phyloP scores from a whole-genome alignment of 2,888 invertebrate species.

The Trimorus sp. region DNA sequence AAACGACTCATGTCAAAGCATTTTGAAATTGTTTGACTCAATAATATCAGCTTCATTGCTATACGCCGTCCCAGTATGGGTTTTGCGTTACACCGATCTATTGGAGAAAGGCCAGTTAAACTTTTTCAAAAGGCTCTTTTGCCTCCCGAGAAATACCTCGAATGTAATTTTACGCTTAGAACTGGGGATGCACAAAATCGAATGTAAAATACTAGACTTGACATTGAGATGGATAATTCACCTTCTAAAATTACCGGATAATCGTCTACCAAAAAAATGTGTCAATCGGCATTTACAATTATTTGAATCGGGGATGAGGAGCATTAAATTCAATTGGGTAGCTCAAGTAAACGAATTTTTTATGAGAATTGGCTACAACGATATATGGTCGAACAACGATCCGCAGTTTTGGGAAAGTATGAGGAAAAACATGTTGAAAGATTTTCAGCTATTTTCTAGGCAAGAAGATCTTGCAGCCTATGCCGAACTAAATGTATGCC shows the following conservation, averaged over 20 bases:
- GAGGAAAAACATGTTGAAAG: too few relatives aligned
- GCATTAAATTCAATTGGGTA: constrained; percentile 13
- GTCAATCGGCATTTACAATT: background rate
- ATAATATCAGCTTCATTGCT: constrained; percentile 34
- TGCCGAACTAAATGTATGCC: too few relatives aligned
- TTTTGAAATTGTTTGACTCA: constrained; percentile 11
- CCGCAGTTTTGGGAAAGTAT: too few relatives aligned
- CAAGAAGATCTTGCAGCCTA: too few relatives aligned
- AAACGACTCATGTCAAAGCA: constrained; percentile 24
- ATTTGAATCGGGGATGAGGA: background rate
- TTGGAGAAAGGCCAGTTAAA: background rate
- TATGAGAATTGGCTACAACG: background rate
- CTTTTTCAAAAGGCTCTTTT: constrained; percentile 21
- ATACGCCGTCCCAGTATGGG: constrained; percentile 27
- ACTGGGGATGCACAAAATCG: constrained; percentile 24
- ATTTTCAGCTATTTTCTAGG: too few relatives aligned
- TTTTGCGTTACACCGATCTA: background rate
- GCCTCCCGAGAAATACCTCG: constrained; percentile 7
- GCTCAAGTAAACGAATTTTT: constrained; percentile 8
- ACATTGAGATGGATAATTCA: constrained; percentile 10
- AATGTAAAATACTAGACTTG: background rate
- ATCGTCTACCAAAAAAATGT: constrained; percentile 9
- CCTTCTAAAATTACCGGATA: constrained; percentile 2
- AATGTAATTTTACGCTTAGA: constrained; percentile 27
- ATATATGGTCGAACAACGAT: too few relatives aligned